phyloP scores from a whole-genome alignment of 2,113 vertebrate genomes.

The Camarhynchus parvulus region DNA sequence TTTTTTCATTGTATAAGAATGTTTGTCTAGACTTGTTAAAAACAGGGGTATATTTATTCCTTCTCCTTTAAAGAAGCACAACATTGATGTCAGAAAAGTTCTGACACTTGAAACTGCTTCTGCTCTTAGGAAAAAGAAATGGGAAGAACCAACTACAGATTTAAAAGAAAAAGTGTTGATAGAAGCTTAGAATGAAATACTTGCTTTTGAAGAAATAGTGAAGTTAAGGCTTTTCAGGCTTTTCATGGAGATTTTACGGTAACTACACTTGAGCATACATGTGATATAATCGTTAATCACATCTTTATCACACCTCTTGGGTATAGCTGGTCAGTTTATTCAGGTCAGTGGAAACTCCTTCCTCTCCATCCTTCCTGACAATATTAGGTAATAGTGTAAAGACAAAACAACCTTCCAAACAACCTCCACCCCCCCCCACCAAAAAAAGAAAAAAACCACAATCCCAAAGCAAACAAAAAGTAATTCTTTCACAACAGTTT shows the following conservation, averaged over 20 bases:
- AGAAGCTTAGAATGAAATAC: neutral
- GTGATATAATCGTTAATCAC: neutral
- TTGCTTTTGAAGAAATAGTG: neutral
- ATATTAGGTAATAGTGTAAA: neutral
- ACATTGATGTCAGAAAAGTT: neutral
- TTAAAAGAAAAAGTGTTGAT: neutral
- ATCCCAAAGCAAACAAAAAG: neutral
- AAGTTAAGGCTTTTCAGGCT: neutral
- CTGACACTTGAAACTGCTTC: neutral
- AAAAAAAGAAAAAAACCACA: neutral
- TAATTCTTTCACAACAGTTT: neutral
- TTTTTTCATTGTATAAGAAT: neutral
- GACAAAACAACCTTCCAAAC: neutral
- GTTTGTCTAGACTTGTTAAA: conserved; percentile 18
- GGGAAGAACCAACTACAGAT: neutral
- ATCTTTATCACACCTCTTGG: neutral
- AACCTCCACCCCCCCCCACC: neutral
- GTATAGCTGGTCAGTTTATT: neutral
- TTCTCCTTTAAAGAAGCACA: neutral
- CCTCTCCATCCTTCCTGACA: neutral
- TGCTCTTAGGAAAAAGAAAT: neutral
- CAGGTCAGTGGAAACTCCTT: neutral
- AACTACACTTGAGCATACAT: neutral
- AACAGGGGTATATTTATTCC: neutral
- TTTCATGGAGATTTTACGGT: neutral